Conservation (phyloP, 2,113 vertebrate species). For the Petroica traversi region DNA sequence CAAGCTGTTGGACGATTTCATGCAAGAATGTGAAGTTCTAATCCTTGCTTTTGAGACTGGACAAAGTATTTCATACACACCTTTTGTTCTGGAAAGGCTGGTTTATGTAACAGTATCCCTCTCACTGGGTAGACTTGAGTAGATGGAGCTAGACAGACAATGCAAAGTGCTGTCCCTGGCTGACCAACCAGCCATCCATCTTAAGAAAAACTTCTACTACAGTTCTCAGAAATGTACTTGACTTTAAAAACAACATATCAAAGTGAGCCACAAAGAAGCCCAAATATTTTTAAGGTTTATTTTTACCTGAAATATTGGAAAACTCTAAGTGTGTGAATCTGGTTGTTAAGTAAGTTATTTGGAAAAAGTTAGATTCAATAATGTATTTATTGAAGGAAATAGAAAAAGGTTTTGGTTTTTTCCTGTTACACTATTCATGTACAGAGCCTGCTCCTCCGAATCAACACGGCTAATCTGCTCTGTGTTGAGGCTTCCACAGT, state of each 20-base stretch:
- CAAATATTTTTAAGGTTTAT: not conserved
- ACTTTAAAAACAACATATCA: not conserved
- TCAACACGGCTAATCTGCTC: not conserved
- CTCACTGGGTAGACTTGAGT: not conserved
- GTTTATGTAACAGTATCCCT: not conserved
- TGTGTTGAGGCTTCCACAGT: not conserved
- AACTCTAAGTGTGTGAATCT: not conserved
- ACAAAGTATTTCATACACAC: not conserved
- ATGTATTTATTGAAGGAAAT: not conserved
- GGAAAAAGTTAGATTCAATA: not conserved
- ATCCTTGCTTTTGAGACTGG: not conserved
- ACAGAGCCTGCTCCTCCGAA: not conserved
- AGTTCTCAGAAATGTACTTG: not conserved
- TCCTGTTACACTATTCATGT: not conserved
- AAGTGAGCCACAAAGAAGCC: not conserved
- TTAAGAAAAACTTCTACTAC: not conserved
- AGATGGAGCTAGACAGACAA: not conserved
- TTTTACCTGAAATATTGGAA: not conserved
- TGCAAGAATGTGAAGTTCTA: not conserved
- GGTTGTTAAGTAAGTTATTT: not conserved
- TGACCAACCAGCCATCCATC: not conserved
- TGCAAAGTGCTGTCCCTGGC: not conserved
- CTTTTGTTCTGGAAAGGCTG: not conserved
- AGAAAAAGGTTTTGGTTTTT: not conserved
- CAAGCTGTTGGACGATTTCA: not conserved